Evolutionary conservation across 2,797 vertebrate genomes (phyloP).

Genomic region (Xerus rutilus): DNA sequence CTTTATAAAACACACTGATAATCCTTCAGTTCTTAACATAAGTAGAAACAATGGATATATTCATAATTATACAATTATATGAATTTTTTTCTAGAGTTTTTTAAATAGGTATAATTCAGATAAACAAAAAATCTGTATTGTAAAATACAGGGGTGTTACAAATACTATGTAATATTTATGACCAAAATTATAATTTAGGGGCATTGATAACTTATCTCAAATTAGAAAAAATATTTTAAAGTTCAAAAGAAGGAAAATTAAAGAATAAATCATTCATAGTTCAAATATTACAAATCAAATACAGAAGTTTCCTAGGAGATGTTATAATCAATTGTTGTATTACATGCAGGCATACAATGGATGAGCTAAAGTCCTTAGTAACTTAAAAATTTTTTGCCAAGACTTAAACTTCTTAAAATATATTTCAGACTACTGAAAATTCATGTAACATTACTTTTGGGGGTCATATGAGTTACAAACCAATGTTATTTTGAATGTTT

Average conservation of each 20-base stretch:
- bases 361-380: slow-evolving; percentile 11
- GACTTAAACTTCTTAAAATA: slow-evolving; percentile 39
- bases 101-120: neutral
- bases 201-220: neutral
- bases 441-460: neutral
- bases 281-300: slow-evolving; percentile 30
- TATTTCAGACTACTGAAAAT: slow-evolving; percentile 40
- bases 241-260: neutral
- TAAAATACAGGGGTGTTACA: neutral
- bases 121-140: neutral
- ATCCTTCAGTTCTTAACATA: neutral
- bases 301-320: slow-evolving; percentile 51
- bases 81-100: slow-evolving; percentile 5
- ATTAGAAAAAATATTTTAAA: slow-evolving; percentile 3
- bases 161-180: neutral
- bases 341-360: neutral
- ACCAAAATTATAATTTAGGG: neutral
- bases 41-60: neutral
- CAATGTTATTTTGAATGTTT: slow-evolving; percentile 24
- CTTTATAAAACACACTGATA: neutral
- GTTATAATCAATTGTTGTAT: neutral
- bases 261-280: slow-evolving; percentile 32
- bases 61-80: neutral
- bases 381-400: neutral
- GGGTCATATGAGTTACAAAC: slow-evolving; percentile 20